phyloP scores from a whole-genome alignment of 2,113 vertebrate genomes.

The Sula dactylatra region DNA sequence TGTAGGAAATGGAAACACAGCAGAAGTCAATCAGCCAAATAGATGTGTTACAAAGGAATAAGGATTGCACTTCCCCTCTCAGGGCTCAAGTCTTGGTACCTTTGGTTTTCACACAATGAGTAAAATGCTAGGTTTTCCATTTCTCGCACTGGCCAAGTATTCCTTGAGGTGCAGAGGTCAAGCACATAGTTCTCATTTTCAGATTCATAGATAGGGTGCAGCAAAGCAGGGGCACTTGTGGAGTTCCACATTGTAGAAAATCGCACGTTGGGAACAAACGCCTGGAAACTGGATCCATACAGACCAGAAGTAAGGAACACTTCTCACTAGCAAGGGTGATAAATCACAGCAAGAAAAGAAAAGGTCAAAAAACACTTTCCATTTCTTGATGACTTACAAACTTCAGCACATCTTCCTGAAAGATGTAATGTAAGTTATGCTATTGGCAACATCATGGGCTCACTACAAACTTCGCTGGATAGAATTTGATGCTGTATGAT shows the following conservation, averaged over 20 bases:
- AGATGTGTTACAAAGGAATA: neutral
- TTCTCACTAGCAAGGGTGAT: neutral
- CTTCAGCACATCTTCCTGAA: neutral
- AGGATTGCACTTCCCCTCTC: neutral
- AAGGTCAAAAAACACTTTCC: neutral
- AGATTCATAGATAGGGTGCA: neutral
- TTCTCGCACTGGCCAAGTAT: neutral
- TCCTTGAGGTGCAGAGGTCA: neutral
- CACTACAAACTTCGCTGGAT: neutral
- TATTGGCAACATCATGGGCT: neutral
- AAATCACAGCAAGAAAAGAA: neutral
- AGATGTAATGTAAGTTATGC: neutral
- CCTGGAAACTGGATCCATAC: neutral
- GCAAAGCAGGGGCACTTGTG: neutral
- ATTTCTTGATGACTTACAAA: neutral
- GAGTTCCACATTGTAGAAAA: neutral
- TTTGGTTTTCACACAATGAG: neutral
- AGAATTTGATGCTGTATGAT: neutral
- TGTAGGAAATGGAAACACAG: neutral
- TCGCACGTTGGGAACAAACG: rapidly evolving
- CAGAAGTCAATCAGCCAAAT: neutral
- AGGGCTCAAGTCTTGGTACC: neutral
- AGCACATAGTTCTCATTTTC: neutral
- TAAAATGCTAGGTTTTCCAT: neutral
- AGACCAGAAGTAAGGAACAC: neutral